These are phyloP conservation scores for Neogale vison DNA, from an alignment of 2,113 vertebrate genomes.

Conservation along the genomic window DNA sequence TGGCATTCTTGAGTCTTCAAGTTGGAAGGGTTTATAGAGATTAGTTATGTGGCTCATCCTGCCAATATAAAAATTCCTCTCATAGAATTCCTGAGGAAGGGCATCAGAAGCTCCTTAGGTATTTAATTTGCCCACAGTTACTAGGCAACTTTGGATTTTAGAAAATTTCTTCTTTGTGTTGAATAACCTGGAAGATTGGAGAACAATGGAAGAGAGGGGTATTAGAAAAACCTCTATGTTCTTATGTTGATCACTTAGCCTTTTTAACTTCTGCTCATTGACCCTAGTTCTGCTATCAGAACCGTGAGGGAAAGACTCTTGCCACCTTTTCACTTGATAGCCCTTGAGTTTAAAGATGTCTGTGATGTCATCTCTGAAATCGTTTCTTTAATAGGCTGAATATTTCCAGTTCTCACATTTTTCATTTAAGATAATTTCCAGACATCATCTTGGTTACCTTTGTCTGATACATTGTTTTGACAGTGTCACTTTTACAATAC, in stretches of 20 bases:
- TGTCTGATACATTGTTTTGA: conserved; percentile 45
- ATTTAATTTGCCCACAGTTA: background rate
- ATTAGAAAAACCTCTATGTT: background rate
- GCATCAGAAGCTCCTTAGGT: background rate
- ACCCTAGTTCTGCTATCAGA: background rate
- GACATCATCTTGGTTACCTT: conserved; percentile 13
- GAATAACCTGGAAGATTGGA: background rate
- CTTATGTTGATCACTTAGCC: background rate
- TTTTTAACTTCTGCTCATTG: background rate
- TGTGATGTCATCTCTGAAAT: background rate
- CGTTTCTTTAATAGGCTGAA: background rate
- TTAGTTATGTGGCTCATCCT: background rate
- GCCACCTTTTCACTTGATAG: background rate
- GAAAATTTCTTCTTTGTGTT: background rate
- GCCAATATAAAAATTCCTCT: background rate
- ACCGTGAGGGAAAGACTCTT: background rate
- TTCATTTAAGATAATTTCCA: conserved; percentile 26
- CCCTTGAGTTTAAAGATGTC: conserved; percentile 2
- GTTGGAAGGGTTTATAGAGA: background rate
- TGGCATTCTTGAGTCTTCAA: background rate
- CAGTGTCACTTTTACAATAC: background rate
- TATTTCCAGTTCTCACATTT: background rate
- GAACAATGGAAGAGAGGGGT: background rate
- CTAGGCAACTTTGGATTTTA: background rate
- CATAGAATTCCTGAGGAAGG: background rate